A percentile compares a stretch with the other conserved stretches of the same genome.
Evolutionary conservation across 2,797 vertebrate genomes (phyloP).

Genomic region (Pogoniulus pusillus): DNA sequence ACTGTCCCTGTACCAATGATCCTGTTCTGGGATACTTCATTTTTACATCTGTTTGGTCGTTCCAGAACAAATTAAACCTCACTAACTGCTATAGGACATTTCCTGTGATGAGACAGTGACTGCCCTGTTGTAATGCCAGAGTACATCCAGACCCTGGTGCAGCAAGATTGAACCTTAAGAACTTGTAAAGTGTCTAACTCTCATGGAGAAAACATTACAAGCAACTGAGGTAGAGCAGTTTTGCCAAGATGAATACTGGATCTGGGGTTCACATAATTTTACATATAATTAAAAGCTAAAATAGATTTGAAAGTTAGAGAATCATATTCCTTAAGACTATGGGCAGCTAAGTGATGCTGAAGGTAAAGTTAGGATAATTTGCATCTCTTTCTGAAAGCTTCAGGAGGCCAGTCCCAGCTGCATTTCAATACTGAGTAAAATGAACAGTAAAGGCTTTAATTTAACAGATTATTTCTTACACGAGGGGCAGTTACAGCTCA

Average conservation of each 20-base stretch:
- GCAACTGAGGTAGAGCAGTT: not conserved
- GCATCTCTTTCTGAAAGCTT: not conserved
- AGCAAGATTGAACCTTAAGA: not conserved
- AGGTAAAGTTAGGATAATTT: not conserved
- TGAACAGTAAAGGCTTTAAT: not conserved
- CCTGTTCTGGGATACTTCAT: accelerated
- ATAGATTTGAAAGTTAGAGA: not conserved
- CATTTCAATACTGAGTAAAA: not conserved
- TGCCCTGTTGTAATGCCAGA: not conserved
- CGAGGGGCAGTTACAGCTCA: not conserved
- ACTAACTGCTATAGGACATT: not conserved
- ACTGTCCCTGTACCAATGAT: accelerated
- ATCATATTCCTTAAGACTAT: not conserved
- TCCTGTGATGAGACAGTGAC: not conserved
- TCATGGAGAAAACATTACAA: not conserved
- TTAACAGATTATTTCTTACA: not conserved
- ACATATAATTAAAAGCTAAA: not conserved
- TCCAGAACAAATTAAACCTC: not conserved
- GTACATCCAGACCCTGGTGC: not conserved
- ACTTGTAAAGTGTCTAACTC: accelerated
- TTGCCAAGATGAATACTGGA: not conserved
- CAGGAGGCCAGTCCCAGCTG: not conserved
- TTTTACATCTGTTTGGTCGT: not conserved
- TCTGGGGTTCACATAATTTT: not conserved
- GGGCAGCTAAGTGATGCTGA: not conserved